Base-by-base conservation (phyloP, 2,797 vertebrate species). In the Psittacula echo region DNA sequence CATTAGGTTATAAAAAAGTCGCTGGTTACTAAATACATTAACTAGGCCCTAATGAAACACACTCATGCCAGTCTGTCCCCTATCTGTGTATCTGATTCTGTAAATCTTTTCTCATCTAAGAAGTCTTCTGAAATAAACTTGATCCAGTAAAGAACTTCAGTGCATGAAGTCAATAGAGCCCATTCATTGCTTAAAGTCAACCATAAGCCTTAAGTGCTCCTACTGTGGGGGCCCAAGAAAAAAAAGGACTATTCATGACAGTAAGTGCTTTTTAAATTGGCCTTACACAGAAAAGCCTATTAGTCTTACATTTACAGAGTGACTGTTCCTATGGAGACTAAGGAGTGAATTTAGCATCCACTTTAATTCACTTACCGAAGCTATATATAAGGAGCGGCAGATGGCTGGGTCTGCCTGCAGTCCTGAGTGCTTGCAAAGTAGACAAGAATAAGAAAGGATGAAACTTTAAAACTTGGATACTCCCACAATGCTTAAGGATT, bases 301-400 rank as follows among this genome's bases (percentile, higher is more conserved):
- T 83, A 89, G 22, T 34, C 61, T 41, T 76, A 32, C 64, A 79
- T 66, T 85, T 85, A 61, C 76, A 82, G 42, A 66, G 22, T 71
- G 61, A 37, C 50, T 91, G 23, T 53, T 72, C 74, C 45, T 58
- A 27, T 5, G 15, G 58, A 89, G 37, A 75, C 58, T n/a, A 37
- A 77, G 48, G 23, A 72, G 26, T 34, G 44, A 85, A 24, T 82
- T 67, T 78, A 71, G 30, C 27, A 76, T 56, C 60, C 44, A 47
- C 39, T 73, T 65, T 30, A 62, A 82, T 66, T 82, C 32, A 27
- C n/a, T 74, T 42, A 29, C 9, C 23, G 27, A 82, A 94, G n/a
- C 32, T 44, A 2, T 32, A 30, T 29, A 21, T 14, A 26, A 45
- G 42, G 12, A 32, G 22, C 0, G 0, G 62, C 29, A 53, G 16